Percentiles rank a stretch among this genome's conserved stretches.
Evolutionary conservation across 2,113 vertebrate genomes (phyloP).

Genomic region (Halcyon senegalensis): DNA sequence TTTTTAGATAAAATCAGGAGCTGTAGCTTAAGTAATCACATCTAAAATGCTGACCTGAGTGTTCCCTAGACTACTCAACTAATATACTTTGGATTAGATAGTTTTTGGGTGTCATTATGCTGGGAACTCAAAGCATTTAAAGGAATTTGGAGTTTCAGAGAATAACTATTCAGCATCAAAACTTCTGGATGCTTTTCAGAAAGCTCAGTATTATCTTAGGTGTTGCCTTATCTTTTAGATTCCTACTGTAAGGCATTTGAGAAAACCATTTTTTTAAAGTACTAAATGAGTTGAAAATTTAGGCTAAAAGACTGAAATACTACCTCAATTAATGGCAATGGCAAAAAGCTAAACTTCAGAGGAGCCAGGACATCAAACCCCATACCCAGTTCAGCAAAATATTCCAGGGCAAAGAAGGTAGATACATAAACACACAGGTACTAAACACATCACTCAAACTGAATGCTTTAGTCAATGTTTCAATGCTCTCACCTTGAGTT

Average conservation of each 20-base stretch:
- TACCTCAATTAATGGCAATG: accelerated
- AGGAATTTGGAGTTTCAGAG: background rate
- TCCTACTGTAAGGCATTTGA: background rate
- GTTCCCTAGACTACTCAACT: background rate
- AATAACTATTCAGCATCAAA: background rate
- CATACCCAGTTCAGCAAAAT: background rate
- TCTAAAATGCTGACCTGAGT: background rate
- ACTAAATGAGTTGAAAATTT: background rate
- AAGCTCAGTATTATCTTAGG: accelerated
- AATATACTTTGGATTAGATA: background rate
- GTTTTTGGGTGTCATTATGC: background rate
- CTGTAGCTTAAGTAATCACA: background rate
- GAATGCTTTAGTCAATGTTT: background rate
- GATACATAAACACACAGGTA: background rate
- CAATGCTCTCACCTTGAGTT: slow-evolving; percentile 86
- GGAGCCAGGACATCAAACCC: background rate
- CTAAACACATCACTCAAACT: accelerated
- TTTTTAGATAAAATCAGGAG: background rate
- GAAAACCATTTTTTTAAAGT: background rate
- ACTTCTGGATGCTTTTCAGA: background rate
- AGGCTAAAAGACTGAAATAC: background rate
- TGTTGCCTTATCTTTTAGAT: background rate
- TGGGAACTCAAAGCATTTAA: background rate
- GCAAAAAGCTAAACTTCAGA: background rate
- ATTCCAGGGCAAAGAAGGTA: background rate